Base-by-base conservation (phyloP, 2,113 vertebrate species). In the Trogon surrucura region DNA sequence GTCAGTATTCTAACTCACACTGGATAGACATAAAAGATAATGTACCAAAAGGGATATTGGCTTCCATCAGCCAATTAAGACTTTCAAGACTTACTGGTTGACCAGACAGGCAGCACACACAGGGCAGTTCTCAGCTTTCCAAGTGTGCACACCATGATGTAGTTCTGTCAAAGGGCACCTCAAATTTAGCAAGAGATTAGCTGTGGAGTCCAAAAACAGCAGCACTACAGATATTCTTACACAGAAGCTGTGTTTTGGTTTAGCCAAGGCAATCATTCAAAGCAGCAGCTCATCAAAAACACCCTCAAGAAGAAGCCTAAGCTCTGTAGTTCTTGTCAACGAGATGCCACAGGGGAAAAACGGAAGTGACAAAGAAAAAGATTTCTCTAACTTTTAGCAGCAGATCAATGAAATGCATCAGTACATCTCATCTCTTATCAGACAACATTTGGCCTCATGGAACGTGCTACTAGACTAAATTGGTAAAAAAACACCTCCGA, bases 211-310 rank as follows among this genome's bases (percentile, higher is more conserved):
- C 60, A 69, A 84, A 81, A 79, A 51, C 89, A 87, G 34, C 13
- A 51, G 36, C 60, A 66, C 18, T 38, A 66, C n/a, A 36, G 36
- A 22, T 11, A 53, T 47, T 80, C 56, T 21, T 81, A 53, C 6
- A 81, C 25, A 81, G 32, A 81, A 54, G 5, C 53, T 47, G 6
- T 2, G 17, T 10, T 80, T 66, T 5, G 4, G 16, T 70, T 74
- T 78, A 78, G 69, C 48, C 44, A 66, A 74, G 57, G 61, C 69
- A 84, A 89, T 51, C 73, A 84, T 47, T 94, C 80, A 94, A 74
- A 87, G 72, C 30, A 88, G 87, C n/a, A 84, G 72, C 86, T 86
- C 60, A 84, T 80, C 79, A 86, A 86, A 78, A 80, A 84, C 41
- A 69, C 86, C 38, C 87, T 91, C 60, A 54, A 86, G 80, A 94